Conservation (phyloP, 1,140 invertebrate genomes). For the Drosophila ananassae region DNA sequence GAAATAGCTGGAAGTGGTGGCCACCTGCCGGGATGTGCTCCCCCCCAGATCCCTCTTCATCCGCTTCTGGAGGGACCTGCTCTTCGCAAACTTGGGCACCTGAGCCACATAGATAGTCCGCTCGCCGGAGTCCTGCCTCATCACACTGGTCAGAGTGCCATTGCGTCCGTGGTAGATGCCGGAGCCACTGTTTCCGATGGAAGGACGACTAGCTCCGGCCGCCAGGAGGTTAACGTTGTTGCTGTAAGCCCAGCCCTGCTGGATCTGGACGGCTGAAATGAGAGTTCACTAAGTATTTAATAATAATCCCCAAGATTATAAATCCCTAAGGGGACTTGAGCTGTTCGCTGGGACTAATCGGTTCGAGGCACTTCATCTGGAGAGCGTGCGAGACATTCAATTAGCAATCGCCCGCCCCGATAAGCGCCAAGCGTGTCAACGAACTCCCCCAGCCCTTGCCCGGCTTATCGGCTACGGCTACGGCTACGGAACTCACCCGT, state of each 20-base stretch:
- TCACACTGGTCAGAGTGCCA: conserved; percentile 49
- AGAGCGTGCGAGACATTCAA: conserved; percentile 25
- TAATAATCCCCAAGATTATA: neutral
- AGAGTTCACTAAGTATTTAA: neutral
- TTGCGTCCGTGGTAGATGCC: conserved; percentile 84
- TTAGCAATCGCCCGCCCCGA: conserved; percentile 25
- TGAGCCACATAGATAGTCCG: conserved; percentile 55
- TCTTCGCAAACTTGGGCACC: conserved; percentile 50
- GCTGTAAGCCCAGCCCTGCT: conserved; percentile 84
- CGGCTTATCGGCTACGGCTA: neutral
- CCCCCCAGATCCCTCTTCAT: neutral
- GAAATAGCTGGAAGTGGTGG: conserved; percentile 15
- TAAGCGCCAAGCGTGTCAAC: conserved; percentile 28
- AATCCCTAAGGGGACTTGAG: neutral
- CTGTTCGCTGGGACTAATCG: conserved; percentile 21
- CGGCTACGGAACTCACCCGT: conserved; percentile 84
- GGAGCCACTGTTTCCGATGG: conserved; percentile 77
- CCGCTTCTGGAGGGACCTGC: neutral
- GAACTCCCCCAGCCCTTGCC: conserved; percentile 8
- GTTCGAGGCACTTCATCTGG: conserved; percentile 17
- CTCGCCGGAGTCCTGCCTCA: conserved; percentile 47
- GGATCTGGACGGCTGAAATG: conserved; percentile 84
- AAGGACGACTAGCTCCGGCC: conserved; percentile 83
- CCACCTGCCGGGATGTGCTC: neutral
- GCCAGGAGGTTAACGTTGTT: conserved; percentile 85